phyloP scores from a whole-genome alignment of 2,113 vertebrate species.

The Mionectes macconnelli region DNA sequence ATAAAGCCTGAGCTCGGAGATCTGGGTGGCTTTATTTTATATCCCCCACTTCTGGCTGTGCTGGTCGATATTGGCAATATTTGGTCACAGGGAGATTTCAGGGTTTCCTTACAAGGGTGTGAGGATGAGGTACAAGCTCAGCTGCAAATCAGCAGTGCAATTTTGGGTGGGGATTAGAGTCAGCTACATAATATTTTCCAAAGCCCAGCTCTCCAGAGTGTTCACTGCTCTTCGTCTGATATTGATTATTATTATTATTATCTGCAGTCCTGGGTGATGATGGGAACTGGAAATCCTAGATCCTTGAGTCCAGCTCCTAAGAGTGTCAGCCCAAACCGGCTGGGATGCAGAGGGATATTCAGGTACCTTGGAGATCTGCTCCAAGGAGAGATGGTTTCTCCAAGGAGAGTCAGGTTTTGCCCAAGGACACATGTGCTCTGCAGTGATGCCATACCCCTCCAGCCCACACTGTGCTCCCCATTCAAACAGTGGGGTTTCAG shows the following conservation, averaged over 20 bases:
- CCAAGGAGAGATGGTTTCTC: not conserved
- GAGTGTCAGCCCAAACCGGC: fast-evolving
- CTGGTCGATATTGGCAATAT: not conserved
- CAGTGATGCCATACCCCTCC: not conserved
- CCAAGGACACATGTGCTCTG: not conserved
- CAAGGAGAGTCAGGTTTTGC: not conserved
- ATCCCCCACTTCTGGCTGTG: not conserved
- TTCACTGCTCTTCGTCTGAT: not conserved
- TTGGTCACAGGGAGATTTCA: not conserved
- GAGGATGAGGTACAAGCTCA: not conserved
- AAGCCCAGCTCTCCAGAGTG: not conserved
- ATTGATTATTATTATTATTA: not conserved
- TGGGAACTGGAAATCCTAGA: not conserved
- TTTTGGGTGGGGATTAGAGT: not conserved
- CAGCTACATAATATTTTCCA: not conserved
- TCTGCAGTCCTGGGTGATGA: not conserved
- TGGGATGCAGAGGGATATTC: fast-evolving
- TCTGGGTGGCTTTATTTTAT: not conserved
- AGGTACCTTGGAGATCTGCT: not conserved
- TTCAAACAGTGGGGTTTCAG: fast-evolving
- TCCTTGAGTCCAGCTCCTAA: not conserved
- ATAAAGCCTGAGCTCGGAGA: not conserved
- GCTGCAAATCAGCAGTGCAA: not conserved
- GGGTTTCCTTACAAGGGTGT: not conserved
- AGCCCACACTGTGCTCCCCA: not conserved